Base-by-base conservation (phyloP, 2,113 vertebrate species). In the Odocoileus virginianus region DNA sequence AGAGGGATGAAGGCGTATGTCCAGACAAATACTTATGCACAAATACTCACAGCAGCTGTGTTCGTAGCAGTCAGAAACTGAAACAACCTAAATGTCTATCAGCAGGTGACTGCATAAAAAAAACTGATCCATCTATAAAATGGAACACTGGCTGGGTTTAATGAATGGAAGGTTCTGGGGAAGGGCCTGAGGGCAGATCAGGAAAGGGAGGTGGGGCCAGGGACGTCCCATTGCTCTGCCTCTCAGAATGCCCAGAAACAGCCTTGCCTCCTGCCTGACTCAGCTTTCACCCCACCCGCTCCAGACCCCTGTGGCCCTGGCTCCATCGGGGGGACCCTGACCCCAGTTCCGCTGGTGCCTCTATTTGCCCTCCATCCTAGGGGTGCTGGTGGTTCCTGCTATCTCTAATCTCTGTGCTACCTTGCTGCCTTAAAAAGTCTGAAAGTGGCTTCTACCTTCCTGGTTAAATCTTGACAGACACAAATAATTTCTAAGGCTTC, bases 201-300 rank as follows among this genome's bases (percentile, higher is more conserved):
- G 11, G 47, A 21, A n/a, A 45, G 17, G 2, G 19, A 14, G 16
- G 7, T 21, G 28, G 64, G 8, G 25, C 23, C 3, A 2, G 23
- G 30, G 1, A 12, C 14, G 13, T 47, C 11, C 21, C 57, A 33
- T 21, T 27, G 19, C 6, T 11, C 19, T 28, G 81, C 57, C 57
- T 86, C 9, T 23, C 47, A 47, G 50, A 3, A 0, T 28, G 61
- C 67, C 45, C 12, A 9, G 54, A 43, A 61, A 86, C 55, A 64
- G 47, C 78, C 52, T 12, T 1, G 4, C 28, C n/a, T 45, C 91
- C 25, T 12, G 33, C 33, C 2, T 1, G n/a, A 30, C 67, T 47
- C 55, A 21, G 87, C 40, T 30, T 36, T 57, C 64, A 17, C 1
- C 27, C 25, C 0, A 0, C 6, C 21, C 0, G 0, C 11, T 19